Conservation (phyloP, 2,797 vertebrate genomes). For the Dermochelys coriacea region DNA sequence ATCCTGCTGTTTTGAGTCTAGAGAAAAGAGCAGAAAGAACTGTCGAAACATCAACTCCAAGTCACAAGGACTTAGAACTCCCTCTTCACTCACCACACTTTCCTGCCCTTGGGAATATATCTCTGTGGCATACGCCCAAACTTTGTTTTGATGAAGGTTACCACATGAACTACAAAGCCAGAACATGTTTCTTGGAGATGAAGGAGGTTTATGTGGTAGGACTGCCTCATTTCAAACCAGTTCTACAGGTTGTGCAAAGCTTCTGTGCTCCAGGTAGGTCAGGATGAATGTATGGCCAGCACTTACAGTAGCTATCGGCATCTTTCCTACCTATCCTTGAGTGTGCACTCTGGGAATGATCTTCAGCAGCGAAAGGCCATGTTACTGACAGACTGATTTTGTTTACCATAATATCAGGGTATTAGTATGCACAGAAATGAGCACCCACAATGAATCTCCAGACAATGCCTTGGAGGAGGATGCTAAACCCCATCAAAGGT, state of each 20-base stretch:
- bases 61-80: no score
- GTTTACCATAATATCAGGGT: background rate
- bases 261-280: background rate
- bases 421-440: background rate
- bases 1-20: no score
- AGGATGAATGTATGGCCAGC: background rate
- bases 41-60: no score
- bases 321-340: no score
- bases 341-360: background rate
- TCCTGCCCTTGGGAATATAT: no score
- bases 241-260: background rate
- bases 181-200: background rate
- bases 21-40: no score
- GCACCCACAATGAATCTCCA: background rate
- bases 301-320: background rate
- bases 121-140: background rate
- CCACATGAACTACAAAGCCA: background rate
- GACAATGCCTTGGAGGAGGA: background rate
- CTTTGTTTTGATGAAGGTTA: background rate
- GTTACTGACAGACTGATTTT: background rate
- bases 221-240: background rate
- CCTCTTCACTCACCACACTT: no score
- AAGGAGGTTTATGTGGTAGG: background rate
- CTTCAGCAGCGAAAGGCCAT: background rate
- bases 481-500: background rate